A percentile compares a stretch with the other conserved stretches of the same genome.
Evolutionary conservation across 2,888 invertebrate genomes (phyloP).

Genomic region (Yponomeuta plumbellus): DNA sequence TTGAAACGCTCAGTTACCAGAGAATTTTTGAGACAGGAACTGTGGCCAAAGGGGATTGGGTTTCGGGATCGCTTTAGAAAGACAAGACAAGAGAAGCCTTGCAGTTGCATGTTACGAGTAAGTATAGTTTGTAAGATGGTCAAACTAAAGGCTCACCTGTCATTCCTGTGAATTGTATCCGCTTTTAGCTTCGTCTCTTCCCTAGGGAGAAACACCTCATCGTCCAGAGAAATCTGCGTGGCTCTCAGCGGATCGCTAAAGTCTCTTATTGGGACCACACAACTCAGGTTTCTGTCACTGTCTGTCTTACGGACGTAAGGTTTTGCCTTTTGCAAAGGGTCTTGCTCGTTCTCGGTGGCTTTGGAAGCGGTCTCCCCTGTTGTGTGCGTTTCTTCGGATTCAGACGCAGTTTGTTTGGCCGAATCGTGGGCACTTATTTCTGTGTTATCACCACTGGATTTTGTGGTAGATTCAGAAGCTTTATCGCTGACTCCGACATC

Average conservation of each 20-base stretch:
- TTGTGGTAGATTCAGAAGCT: not conserved
- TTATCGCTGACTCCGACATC: no score
- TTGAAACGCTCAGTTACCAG: no score
- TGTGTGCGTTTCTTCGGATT: slow-evolving; percentile 21
- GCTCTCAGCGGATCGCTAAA: slow-evolving; percentile 89
- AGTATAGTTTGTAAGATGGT: no score
- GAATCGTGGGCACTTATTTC: slow-evolving; percentile 8
- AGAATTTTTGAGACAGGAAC: no score
- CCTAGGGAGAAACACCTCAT: slow-evolving; percentile 66
- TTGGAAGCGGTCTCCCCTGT: slow-evolving; percentile 15
- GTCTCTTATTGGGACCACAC: slow-evolving; percentile 80
- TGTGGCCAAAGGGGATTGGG: no score
- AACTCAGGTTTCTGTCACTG: slow-evolving; percentile 58
- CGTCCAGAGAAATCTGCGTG: slow-evolving; percentile 57
- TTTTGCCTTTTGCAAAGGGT: slow-evolving; percentile 29
- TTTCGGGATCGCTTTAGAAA: no score
- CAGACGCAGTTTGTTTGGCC: not conserved
- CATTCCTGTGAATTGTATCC: slow-evolving; percentile 46
- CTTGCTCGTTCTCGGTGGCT: not conserved
- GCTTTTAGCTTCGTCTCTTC: slow-evolving; percentile 56
- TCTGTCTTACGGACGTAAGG: slow-evolving; percentile 48
- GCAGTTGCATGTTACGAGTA: no score
- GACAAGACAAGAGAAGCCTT: no score
- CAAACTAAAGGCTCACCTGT: slow-evolving; percentile 42
- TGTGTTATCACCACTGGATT: slow-evolving; percentile 3